These are phyloP conservation scores for Pituophis catenifer DNA, from an alignment of 2,113 vertebrate species.

Conservation along the genomic window DNA sequence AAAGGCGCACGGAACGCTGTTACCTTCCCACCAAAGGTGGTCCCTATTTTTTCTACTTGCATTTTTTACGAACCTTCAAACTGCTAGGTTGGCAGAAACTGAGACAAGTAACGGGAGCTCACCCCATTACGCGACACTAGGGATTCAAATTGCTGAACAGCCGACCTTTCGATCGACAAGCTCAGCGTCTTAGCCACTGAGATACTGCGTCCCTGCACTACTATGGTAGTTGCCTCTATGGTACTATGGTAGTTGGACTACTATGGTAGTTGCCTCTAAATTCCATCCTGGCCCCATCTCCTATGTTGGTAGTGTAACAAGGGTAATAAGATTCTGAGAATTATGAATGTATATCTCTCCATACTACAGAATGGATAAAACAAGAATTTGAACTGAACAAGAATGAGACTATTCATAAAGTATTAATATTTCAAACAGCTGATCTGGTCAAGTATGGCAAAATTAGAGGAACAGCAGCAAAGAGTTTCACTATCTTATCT, in stretches of 20 bases:
- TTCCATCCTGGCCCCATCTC: not conserved
- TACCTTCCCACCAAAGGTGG: too few species aligned
- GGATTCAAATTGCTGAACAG: too few species aligned
- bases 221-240: too few species aligned
- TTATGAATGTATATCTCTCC: not conserved
- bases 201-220: too few species aligned
- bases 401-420: not conserved
- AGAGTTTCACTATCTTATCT: not conserved
- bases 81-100: too few species aligned
- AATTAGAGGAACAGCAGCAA: not conserved
- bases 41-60: too few species aligned
- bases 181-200: too few species aligned
- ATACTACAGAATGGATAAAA: not conserved
- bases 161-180: too few species aligned
- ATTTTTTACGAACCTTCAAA: too few species aligned
- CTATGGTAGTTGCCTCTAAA: not conserved
- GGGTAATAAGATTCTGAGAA: not conserved
- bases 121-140: too few species aligned
- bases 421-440: not conserved
- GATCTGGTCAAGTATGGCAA: not conserved
- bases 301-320: not conserved
- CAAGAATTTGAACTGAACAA: not conserved
- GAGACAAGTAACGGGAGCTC: too few species aligned
- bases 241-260: not conserved
- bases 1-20: too few species aligned